phyloP scores from a whole-genome alignment of 2,888 invertebrate species.

The Leucophenga montana region DNA sequence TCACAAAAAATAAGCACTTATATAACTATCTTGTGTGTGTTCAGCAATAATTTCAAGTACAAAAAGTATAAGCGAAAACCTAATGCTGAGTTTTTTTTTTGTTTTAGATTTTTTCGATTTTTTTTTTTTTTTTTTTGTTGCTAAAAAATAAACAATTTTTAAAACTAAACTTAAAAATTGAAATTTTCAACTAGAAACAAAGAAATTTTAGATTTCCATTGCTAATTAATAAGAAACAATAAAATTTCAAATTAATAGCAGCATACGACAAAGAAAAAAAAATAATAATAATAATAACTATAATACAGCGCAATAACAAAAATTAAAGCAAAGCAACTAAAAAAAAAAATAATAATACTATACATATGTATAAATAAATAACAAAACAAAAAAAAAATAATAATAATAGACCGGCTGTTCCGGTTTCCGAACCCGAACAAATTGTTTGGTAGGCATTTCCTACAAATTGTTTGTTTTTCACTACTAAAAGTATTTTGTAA shows the following conservation, averaged over 20 bases:
- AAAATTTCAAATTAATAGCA: conserved; percentile 66
- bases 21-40: no score
- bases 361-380: no score
- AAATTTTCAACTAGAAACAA: conserved; percentile 53
- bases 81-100: no score
- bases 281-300: conserved; percentile 20
- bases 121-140: background rate
- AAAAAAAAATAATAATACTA: no score
- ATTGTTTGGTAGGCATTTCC: no score
- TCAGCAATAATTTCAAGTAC: conserved; percentile 29
- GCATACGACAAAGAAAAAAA: conserved; percentile 43
- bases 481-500: no score
- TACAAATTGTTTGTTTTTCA: no score
- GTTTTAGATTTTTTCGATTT: background rate
- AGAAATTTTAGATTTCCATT: conserved; percentile 26
- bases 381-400: background rate
- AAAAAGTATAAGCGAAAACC: background rate
- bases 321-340: background rate
- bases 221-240: conserved; percentile 62
- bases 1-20: conserved; percentile 31
- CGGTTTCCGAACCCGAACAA: no score
- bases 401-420: no score
- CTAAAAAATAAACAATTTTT: conserved; percentile 60
- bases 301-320: no score
- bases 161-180: conserved; percentile 60